phyloP scores from a whole-genome alignment of 2,797 vertebrate genomes.

The Lates japonicus region DNA sequence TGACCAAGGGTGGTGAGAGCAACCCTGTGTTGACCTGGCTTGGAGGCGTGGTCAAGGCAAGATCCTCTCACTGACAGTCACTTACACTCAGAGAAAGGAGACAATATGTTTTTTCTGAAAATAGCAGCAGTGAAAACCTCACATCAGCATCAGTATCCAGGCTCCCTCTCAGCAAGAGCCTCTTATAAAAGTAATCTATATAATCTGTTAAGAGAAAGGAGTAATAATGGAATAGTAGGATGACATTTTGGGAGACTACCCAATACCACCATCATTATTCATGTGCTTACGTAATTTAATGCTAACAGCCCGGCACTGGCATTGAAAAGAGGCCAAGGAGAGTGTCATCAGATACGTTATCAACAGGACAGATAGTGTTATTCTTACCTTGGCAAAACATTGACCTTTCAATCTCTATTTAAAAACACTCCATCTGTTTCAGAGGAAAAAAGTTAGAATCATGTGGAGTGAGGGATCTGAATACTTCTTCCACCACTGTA shows the following conservation, averaged over 20 bases:
- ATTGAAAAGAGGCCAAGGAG: constrained; percentile 58
- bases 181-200: neutral
- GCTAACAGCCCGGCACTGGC: constrained; percentile 24
- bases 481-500: neutral
- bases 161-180: neutral
- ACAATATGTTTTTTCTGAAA: neutral
- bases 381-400: constrained; percentile 70
- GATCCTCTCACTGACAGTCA: constrained; percentile 9
- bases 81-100: neutral
- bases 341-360: constrained; percentile 73
- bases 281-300: constrained; percentile 13
- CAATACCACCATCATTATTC: neutral
- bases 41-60: constrained; percentile 79
- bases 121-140: neutral
- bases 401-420: constrained; percentile 56
- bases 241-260: neutral
- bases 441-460: too few species aligned
- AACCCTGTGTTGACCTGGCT: constrained; percentile 80
- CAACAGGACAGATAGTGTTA: constrained; percentile 65
- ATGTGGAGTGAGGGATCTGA: too few species aligned
- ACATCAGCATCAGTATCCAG: too few species aligned
- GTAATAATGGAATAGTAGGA: neutral
- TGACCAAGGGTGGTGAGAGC: constrained; percentile 66
- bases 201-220: neutral
- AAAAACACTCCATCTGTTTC: constrained; percentile 29